Evolutionary conservation across 2,113 vertebrate genomes (phyloP), one percentile per base, ranked within the genome.

Genomic region (Tychaedon coryphoeus): DNA sequence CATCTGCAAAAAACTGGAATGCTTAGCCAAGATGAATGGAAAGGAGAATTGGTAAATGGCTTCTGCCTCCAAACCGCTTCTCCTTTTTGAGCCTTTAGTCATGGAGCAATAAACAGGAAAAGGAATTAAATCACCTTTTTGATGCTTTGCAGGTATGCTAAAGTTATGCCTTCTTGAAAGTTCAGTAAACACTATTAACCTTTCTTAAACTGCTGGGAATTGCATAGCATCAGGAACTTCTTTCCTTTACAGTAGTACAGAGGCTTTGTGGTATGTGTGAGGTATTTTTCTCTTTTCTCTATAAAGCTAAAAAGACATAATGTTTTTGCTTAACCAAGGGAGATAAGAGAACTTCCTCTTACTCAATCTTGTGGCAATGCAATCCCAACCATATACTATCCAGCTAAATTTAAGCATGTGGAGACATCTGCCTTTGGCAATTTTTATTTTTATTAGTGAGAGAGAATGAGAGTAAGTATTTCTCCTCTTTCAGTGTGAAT

Each of bases 321-420:
- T 47, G 34, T 45, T 73, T 87, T 47, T 69, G 31, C 64, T 60
- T 91, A 83, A 78, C 34, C 62, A 58, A 82, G 66, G 22, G 56
- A 91, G 85, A 84, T 78, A 75, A 93, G 94, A 71, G 62, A 86
- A 92, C 95, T 95, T 93, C 94, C 93, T 93, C 88, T 85, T 96
- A 57, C 36, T 92, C 66, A 88, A 14, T 47, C 54, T 62, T 43
- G 78, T 56, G 84, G 73, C 83, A 67, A 28, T 2, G 57, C 85
- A 90, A 53, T 84, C 62, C 58, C 33, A 10, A 31, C 92, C 81
- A 20, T 74, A 69, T 31, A 84, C 54, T 38, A 26, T 48, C 56
- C 4, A 33, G 71, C 82, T 11, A 33, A 77, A n/a, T 88, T 96
- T 50, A 61, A 74, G 75, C 83, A 60, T 1, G 4, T 5, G 6